Evolutionary conservation across 2,797 vertebrate species (phyloP).

Genomic region (Tiaroga cobitis): DNA sequence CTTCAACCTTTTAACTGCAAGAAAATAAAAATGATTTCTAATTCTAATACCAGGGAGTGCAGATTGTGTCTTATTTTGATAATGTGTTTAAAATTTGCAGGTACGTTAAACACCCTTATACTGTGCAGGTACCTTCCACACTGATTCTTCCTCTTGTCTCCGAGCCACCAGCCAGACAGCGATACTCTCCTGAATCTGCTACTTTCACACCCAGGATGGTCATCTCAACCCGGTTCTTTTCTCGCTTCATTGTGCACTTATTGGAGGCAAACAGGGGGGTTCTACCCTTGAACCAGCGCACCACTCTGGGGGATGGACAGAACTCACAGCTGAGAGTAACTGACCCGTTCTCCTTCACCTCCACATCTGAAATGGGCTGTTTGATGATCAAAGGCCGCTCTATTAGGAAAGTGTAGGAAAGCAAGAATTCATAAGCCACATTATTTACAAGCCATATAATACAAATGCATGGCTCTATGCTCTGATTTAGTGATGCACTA

Average conservation of each 20-base stretch:
- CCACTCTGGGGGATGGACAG: slow-evolving; percentile 86
- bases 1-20: slow-evolving; percentile 80
- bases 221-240: slow-evolving; percentile 83
- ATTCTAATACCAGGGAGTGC: background rate
- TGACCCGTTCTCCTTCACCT: slow-evolving; percentile 82
- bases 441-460: background rate
- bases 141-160: slow-evolving; percentile 83
- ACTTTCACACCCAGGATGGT: slow-evolving; percentile 81
- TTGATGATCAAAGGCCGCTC: slow-evolving; percentile 86
- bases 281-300: slow-evolving; percentile 91
- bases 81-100: background rate
- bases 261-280: slow-evolving; percentile 78
- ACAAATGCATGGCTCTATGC: background rate
- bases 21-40: background rate
- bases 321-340: slow-evolving; percentile 90
- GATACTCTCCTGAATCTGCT: slow-evolving; percentile 85
- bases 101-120: background rate
- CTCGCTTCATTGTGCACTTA: slow-evolving; percentile 85
- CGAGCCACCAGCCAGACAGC: slow-evolving; percentile 84
- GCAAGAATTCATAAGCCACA: background rate
- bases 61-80: background rate
- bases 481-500: background rate
- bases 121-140: slow-evolving; percentile 82
- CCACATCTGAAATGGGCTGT: slow-evolving; percentile 84
- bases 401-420: slow-evolving; percentile 57